Evolutionary conservation across 2,113 vertebrate genomes (phyloP), one percentile per base, ranked within the genome.

Genomic region (Columbina picui): DNA sequence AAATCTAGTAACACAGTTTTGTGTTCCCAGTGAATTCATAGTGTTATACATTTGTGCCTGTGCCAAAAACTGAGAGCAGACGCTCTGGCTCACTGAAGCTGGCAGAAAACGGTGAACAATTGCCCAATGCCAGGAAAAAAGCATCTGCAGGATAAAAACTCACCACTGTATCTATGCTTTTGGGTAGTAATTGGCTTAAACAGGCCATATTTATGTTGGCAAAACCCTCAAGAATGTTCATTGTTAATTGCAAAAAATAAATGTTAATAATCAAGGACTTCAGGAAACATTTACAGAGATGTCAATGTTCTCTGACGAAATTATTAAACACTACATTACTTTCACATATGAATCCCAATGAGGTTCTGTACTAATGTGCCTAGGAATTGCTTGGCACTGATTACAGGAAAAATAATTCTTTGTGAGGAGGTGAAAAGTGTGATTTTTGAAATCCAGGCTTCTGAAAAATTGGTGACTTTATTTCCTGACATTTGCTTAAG

Each of bases 201-300:
- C 57, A 91, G 43, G 41, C 93, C 41, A 39, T 85, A 38, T 59
- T 95, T 87, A 73, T 80, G 63, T 87, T 19, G 4, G 38, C 47
- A 91, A 95, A 93, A 70, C 55, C 32, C 84, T 95, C 71, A 93
- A 93, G 81, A 95, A 91, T 63, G 34, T 69, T 91, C 55, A n/a
- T 83, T 0, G 6, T 77, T 95, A 95, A 94, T 70, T 95, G 82
- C 78, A 94, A 45, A 59, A 91, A 80, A 67, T 89, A 77, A 86
- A 94, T 63, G 34, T 91, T 94, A 92, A 90, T 92, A 90, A 93
- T 86, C 75, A 91, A 93, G 63, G 63, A 92, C 47, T 91, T 95
- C 61, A 86, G 75, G 67, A 93, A 96, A 82, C 87, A 67, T 61
- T 90, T 95, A 77, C 30, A 73, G 55, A 91, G 61, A 85, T 63